Percentiles rank a stretch among this genome's conserved stretches.
These are phyloP conservation scores for Emydocephalus ijimae DNA, from an alignment of 2,113 vertebrate species.

Conservation along the genomic window DNA sequence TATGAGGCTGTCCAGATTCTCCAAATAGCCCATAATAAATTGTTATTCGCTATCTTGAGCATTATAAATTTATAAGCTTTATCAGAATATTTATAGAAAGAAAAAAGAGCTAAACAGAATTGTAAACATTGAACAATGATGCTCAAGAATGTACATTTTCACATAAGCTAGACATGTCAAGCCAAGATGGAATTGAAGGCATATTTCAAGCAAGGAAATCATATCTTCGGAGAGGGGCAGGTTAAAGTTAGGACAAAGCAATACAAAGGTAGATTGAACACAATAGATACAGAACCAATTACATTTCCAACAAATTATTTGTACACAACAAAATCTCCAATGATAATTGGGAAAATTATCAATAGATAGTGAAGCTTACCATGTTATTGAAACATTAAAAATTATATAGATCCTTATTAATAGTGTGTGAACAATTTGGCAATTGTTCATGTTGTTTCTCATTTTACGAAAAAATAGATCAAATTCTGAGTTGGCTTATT, in stretches of 20 bases:
- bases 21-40: neutral
- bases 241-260: neutral
- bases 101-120: neutral
- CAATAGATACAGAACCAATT: neutral
- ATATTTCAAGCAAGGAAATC: neutral
- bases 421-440: neutral
- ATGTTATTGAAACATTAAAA: neutral
- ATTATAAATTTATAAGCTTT: conserved; percentile 23
- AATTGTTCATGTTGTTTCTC: neutral
- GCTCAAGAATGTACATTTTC: neutral
- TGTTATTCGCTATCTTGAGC: neutral
- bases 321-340: neutral
- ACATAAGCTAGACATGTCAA: neutral
- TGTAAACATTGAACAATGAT: neutral
- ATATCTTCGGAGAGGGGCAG: neutral
- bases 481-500: neutral
- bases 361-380: neutral
- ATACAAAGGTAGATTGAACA: neutral
- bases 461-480: neutral
- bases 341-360: neutral
- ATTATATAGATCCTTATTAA: neutral
- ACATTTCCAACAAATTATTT: neutral
- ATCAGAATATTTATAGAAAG: conserved; percentile 14
- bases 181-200: neutral
- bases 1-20: neutral